phyloP scores from a whole-genome alignment of 2,888 invertebrate genomes.

The Tribolium freemani region DNA sequence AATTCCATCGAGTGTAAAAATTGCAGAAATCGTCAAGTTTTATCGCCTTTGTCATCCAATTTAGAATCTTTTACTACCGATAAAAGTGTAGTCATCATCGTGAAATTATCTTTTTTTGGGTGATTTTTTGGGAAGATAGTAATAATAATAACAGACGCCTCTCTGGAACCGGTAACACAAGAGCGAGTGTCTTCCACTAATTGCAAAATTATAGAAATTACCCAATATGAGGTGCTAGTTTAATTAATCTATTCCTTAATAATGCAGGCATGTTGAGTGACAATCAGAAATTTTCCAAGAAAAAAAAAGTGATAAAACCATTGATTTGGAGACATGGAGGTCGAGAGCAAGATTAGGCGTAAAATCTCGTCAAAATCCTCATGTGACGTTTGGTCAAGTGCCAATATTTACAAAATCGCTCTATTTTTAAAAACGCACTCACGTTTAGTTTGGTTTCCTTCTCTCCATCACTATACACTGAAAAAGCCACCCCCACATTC shows the following conservation, averaged over 20 bases:
- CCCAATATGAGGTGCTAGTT: background rate
- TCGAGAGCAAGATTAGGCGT: background rate
- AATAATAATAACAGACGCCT: constrained; percentile 1
- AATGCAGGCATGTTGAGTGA: background rate
- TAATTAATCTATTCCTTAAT: background rate
- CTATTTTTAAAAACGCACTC: constrained; percentile 11
- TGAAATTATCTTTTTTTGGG: constrained; percentile 12
- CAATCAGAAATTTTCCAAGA: background rate
- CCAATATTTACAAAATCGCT: constrained; percentile 16
- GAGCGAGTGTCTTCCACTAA: background rate
- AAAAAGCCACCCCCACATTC: background rate
- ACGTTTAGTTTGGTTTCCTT: constrained; percentile 27
- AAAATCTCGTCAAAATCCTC: too few relatives aligned
- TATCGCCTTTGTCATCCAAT: background rate
- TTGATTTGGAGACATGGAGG: too few relatives aligned
- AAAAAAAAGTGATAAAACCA: background rate
- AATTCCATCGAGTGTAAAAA: background rate
- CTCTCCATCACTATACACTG: constrained; percentile 12
- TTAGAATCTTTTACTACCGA: constrained; percentile 8
- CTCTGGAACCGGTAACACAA: background rate
- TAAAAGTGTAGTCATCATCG: constrained; percentile 15
- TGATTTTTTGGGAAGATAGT: background rate
- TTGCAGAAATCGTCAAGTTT: constrained; percentile 3
- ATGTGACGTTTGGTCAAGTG: constrained; percentile 11
- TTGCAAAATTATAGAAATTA: constrained; percentile 5